Evolutionary conservation across 2,888 invertebrate species (phyloP), one percentile per base, ranked within the genome.

Genomic region (Sericinus montela): DNA sequence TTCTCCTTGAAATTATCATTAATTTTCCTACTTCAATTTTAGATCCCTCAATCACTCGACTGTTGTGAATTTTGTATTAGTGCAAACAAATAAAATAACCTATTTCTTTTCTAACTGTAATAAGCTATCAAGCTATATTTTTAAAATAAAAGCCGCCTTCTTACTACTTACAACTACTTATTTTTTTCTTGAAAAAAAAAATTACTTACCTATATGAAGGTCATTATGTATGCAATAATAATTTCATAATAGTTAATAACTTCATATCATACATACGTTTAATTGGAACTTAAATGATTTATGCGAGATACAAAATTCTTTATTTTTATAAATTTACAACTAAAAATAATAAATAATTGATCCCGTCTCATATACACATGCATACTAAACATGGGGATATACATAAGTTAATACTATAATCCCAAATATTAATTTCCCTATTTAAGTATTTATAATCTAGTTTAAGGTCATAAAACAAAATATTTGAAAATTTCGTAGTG

Each of bases 401-500:
- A 65, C 63, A 66, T 75, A 71, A 54, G n/a, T n/a, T 55, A 69
- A 70, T 75, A 75, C 71, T 76, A 80, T 67, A 66, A 64, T 75
- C 65, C 75, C 72, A 72, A 72, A 71, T 72, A 71, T 72, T 60
- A 60, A 51, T 63, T 69, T 70, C 66, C 51, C 57, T 84, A 80
- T 84, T 75, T 85, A 82, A 81, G 83, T 64, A 29, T 11, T 4
- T 37, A 66, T 78, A 77, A 64, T 75, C 82, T 75, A 75, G 69
- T 77, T 68, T 74, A 79, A 75, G 75, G 72, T 80, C 83, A 76
- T 81, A 84, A 86, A 87, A 83, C 83, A 74, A 81, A 85, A 80
- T 80, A 81, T 82, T 82, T 84, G 85, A 87, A 86, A 83, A 80
- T 84, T 75, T 86, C 84, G 83, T 86, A 87, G 84, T 86, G 85